Evolutionary conservation across 2,888 invertebrate genomes (phyloP), one percentile per base, ranked within the genome.

Genomic region (Scaptodrosophila latifasciaeformis): DNA sequence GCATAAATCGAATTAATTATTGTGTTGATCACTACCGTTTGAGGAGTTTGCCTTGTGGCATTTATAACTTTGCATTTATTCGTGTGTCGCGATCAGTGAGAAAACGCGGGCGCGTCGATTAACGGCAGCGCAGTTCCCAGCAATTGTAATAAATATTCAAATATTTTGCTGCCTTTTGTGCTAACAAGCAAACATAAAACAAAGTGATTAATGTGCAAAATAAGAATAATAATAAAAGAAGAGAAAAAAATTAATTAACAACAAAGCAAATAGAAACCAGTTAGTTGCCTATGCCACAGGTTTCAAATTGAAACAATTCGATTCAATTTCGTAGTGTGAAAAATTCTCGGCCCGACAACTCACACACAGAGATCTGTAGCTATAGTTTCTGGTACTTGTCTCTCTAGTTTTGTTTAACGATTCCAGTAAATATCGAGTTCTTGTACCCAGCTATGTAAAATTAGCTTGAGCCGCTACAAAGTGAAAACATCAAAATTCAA

Each of bases 251-350:
- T 43, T 43, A 24, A 43, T 13, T 24, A 24, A 53, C 59, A 53
- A 68, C 67, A 58, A 56, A 76, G 68, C 60, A 70, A 70, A 42
- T 35, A n/a, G 37, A 35, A 24, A 70, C 74, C 67, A 61, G 76
- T 76, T 69, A 67, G 59, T 54, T 63, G 54, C 51, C 53, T 59
- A 54, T 49, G 45, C 55, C 15, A 34, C 27, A 19, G 42, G 57
- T 50, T 57, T 56, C 3, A 64, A 59, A 62, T 54, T 63, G 12
- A 13, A 21, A 55, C 53, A 65, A 55, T 54, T 54, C 37, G 21
- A 35, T 12, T 37, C 10, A 18, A 24, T 35, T 10, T 42, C 47
- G 49, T 39, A 35, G 49, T 53, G 30, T 51, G 50, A n/a, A 12
- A 30, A 40, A 58, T 59, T 65, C 57, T 48, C 45, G 54, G 52